Conservation (phyloP, 2,113 vertebrate genomes). For the Microcebus tavaratra region DNA sequence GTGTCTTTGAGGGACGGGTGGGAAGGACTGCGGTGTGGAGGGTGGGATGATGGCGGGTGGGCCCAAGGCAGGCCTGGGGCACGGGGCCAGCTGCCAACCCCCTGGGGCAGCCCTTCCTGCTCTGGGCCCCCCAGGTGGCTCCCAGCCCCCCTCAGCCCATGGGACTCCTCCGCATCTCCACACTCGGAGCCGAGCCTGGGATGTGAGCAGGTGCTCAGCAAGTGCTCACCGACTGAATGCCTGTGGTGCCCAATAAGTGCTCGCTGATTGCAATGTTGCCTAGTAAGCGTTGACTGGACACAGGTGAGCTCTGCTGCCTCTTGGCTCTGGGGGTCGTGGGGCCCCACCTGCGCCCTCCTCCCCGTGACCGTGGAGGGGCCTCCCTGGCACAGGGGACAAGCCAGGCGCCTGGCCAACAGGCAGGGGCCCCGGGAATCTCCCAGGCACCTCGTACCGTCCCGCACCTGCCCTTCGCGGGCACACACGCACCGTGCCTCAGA, state of each 20-base stretch:
- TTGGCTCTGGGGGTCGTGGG: not conserved
- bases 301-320: not conserved
- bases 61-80: not conserved
- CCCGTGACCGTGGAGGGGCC: not conserved
- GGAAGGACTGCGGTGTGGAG: too few species aligned
- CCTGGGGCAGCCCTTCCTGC: not conserved
- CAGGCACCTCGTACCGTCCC: accelerated
- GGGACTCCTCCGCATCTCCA: not conserved
- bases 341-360: too few species aligned
- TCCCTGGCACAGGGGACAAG: not conserved
- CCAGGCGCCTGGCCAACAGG: not conserved
- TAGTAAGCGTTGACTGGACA: not conserved
- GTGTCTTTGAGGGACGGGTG: not conserved
- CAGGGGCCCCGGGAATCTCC: not conserved
- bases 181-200: not conserved
- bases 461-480: not conserved
- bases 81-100: not conserved
- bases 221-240: not conserved
- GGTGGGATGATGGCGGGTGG: too few species aligned
- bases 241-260: not conserved
- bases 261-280: not conserved
- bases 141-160: not conserved
- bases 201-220: not conserved
- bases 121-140: not conserved
- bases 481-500: not conserved